Conservation (phyloP, 2,797 vertebrate genomes). For the Acanthiza pusilla region DNA sequence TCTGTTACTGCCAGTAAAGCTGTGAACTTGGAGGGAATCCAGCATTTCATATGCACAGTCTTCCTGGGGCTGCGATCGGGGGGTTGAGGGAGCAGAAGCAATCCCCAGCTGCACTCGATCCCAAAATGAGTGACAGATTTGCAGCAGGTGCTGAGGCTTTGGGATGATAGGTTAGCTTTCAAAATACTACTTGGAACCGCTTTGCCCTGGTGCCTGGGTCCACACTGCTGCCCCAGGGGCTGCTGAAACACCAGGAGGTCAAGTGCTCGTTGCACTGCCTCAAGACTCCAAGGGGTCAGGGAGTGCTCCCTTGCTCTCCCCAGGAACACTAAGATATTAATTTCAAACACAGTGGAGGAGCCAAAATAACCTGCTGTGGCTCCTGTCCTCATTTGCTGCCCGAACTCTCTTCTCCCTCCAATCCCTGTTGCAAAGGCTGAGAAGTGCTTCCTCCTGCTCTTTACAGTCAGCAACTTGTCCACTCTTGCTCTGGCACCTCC, state of each 20-base stretch:
- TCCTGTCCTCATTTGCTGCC: background rate
- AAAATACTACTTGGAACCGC: background rate
- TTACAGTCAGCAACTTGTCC: background rate
- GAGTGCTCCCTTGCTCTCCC: background rate
- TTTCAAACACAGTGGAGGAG: background rate
- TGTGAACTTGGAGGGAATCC: background rate
- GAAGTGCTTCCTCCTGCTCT: background rate
- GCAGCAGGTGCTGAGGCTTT: background rate
- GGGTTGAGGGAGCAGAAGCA: background rate
- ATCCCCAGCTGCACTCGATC: background rate
- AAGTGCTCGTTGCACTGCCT: background rate
- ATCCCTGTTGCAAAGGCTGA: background rate
- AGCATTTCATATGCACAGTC: background rate
- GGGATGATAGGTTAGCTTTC: background rate
- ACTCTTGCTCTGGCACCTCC: background rate
- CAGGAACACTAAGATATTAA: accelerated
- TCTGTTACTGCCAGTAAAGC: background rate
- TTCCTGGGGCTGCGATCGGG: accelerated
- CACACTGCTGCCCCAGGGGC: background rate
- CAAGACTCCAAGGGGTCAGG: background rate
- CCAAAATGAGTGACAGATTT: background rate
- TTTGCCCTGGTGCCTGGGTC: background rate
- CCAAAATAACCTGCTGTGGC: background rate
- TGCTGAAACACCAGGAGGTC: background rate
- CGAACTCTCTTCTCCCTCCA: background rate